Evolutionary conservation across 2,113 vertebrate species (phyloP).

Genomic region (Indicator maculatus): DNA sequence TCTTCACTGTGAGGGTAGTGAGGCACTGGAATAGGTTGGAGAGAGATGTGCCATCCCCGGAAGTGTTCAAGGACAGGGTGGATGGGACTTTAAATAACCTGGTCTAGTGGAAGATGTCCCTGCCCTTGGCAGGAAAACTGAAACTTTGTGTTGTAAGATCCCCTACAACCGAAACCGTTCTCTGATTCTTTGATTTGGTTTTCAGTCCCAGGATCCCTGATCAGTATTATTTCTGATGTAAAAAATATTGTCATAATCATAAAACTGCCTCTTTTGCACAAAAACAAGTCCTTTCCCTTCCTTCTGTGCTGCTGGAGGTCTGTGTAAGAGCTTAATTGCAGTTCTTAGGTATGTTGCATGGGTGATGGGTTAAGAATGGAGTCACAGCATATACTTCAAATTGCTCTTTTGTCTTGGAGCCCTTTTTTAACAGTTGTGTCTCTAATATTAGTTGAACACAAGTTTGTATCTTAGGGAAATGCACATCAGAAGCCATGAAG

Average conservation of each 20-base stretch:
- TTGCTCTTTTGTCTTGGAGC: not conserved
- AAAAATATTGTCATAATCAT: not conserved
- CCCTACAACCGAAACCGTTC: too few relatives aligned
- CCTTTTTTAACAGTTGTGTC: not conserved
- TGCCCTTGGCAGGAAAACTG: too few relatives aligned
- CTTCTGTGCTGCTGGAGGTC: not conserved
- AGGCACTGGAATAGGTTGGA: too few relatives aligned
- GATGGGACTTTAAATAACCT: too few relatives aligned
- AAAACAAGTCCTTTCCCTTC: not conserved
- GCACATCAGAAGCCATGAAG: not conserved
- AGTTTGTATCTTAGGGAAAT: not conserved
- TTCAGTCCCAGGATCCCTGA: too few relatives aligned
- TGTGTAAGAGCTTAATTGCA: not conserved
- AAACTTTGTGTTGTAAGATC: too few relatives aligned
- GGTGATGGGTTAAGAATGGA: not conserved
- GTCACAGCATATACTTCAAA: not conserved
- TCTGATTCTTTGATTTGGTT: too few relatives aligned
- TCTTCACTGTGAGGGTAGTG: too few relatives aligned
- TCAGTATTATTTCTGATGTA: too few relatives aligned
- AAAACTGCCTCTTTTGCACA: not conserved
- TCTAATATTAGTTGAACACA: not conserved
- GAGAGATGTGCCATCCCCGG: too few relatives aligned
- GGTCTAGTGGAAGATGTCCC: too few relatives aligned
- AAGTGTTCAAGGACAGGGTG: too few relatives aligned
- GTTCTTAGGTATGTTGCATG: not conserved